Evolutionary conservation across 2,113 vertebrate species (phyloP), one percentile per base, ranked within the genome.

Genomic region (Ancistrus triradiatus): DNA sequence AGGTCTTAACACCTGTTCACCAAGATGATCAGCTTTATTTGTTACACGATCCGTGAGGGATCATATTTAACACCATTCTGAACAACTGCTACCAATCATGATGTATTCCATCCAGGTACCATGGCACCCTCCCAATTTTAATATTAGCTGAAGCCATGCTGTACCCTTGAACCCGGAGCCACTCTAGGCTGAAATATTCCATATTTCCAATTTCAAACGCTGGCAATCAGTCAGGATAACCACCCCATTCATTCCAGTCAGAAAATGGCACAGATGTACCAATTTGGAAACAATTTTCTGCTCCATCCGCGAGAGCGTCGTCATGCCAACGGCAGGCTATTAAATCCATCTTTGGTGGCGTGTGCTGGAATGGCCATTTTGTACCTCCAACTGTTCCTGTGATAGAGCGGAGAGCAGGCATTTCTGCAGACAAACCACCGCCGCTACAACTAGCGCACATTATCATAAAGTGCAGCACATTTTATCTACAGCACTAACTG

Each of bases 281-380:
- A 70, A 68, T 66, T 74, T 62, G 62, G 43, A 17, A 59, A 59
- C 59, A 53, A 70, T 70, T 66, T 66, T 66, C 50, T 48, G 46
- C 52, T 65, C 65, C 63, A 52, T 65, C 49, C 24, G 33, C 53
- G 53, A 44, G 50, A 19, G 58, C 49, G 74, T 78, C 72, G 77
- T 63, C 74, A 76, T 78, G 71, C 52, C 71, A 74, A 74, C 77
- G 3, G 7, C 21, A 56, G 43, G 37, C 28, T 61, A 63, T 56
- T 57, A 53, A 72, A 68, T 53, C 47, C 52, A 58, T 67, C 64
- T 56, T 19, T 49, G 38, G 57, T 13, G 15, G 10, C 40, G 55
- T 42, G 37, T 60, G 38, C 33, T 46, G 62, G 63, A 15, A 63
- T 68, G 14, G 56, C 69, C 66, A 49, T 57, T 66, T 67, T 61